These are phyloP conservation scores for Microchrysa polita DNA, from an alignment of 2,888 invertebrate genomes.

Conservation along the genomic window DNA sequence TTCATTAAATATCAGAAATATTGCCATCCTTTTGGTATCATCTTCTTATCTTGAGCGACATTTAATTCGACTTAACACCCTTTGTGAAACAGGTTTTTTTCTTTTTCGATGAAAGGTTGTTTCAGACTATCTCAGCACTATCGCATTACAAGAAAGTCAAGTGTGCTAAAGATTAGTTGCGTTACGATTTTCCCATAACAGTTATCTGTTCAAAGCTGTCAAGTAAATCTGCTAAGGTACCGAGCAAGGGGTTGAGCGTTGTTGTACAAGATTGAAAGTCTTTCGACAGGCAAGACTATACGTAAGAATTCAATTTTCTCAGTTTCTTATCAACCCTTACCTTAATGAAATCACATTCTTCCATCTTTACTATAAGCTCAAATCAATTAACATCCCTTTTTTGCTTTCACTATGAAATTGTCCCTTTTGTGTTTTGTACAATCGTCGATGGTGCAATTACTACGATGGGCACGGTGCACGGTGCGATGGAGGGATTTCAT, in stretches of 20 bases:
- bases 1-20: constrained; percentile 45
- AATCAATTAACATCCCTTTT: constrained; percentile 50
- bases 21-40: constrained; percentile 39
- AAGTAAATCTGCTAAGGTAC: constrained; percentile 4
- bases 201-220: background rate
- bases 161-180: constrained; percentile 36
- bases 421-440: constrained; percentile 16
- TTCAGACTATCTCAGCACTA: constrained; percentile 16
- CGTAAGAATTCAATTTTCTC: constrained; percentile 48
- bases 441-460: background rate
- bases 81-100: background rate
- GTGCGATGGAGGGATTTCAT: background rate
- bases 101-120: constrained; percentile 1
- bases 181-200: constrained; percentile 39
- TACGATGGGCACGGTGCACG: too few relatives aligned
- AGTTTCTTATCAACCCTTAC: constrained; percentile 49
- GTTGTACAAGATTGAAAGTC: background rate
- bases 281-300: constrained; percentile 13
- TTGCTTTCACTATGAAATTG: constrained; percentile 36
- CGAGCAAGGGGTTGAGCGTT: background rate
- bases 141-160: constrained; percentile 41
- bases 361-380: constrained; percentile 49
- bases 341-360: constrained; percentile 51
- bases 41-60: constrained; percentile 45
- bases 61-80: constrained; percentile 47